Evolutionary conservation across 2,113 vertebrate genomes (phyloP), one percentile per base, ranked within the genome.

Genomic region (Periophthalmodon schlosseri): DNA sequence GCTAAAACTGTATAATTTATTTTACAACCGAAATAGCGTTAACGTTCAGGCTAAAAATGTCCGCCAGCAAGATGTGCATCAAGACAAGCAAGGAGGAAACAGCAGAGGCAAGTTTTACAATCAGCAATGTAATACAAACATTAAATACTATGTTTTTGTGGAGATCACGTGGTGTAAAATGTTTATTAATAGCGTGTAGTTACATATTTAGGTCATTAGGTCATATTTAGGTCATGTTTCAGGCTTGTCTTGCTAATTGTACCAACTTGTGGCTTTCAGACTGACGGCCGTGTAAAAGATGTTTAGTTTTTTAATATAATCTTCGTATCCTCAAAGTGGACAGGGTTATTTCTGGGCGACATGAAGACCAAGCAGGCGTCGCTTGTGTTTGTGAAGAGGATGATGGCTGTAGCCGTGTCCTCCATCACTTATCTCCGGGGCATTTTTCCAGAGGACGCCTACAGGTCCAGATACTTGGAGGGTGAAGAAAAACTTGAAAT

Each of bases 351-450:
- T 68, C 56, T 74, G 8, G 89, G 68, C 18, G 90, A 92, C 24
- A 82, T 97, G 39, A 85, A 92, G 74, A 96, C 94, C 0, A 92
- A 96, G 20, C 89, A 96, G 33, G 94, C 96, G 11, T 99, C 97
- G 0, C 83, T 97, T 46, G 87, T 96, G 33, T 93, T 98, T 28
- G 94, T 98, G 57, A 99, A 99, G 89, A 93, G 95, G 74, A 96
- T 99, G 39, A 86, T 99, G 84, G 96, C 96, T 0, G 88, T 99
- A 72, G 95, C 96, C 0, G 93, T 99, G 2, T 99, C 97, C 71
- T 96, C 95, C 82, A 97, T 99, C 88, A 99, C 97, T 0, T 99
- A 99, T 65, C 95, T 99, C 77, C 93, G 97, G 83, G 97, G 97
- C 11, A 95, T 99, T 79, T 99, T 99, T 58, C 97, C 97, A 6